phyloP scores from a whole-genome alignment of 2,797 vertebrate species.

The Cryptoblepharus egeriae region DNA sequence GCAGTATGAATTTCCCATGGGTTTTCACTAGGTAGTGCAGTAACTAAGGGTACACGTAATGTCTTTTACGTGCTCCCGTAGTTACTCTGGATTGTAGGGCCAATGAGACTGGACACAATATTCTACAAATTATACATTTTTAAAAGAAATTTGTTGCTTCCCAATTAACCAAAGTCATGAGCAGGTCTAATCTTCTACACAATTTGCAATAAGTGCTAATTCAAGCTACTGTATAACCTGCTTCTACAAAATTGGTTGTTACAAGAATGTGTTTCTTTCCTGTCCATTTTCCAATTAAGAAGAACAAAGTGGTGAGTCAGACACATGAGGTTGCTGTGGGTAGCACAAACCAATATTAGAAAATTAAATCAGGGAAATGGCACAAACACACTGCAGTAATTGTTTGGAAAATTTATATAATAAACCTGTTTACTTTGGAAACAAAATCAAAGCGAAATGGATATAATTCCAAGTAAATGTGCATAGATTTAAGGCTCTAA shows the following conservation, averaged over 20 bases:
- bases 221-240: neutral
- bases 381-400: neutral
- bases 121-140: neutral
- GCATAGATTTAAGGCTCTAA: neutral
- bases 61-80: too few species aligned
- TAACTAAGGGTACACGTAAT: too few species aligned
- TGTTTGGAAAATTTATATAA: neutral
- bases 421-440: neutral
- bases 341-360: neutral
- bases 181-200: neutral
- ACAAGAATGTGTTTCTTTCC: neutral
- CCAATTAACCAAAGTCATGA: neutral
- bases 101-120: neutral
- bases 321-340: neutral
- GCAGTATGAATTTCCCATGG: too few species aligned
- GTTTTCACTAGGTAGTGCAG: too few species aligned
- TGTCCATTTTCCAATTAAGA: neutral
- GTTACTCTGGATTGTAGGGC: too few species aligned
- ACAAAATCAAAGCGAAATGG: neutral
- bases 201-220: neutral
- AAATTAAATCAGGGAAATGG: neutral
- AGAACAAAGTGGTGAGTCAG: neutral
- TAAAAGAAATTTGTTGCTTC: neutral
- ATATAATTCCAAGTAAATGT: neutral
- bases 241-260: neutral